Conservation (phyloP, 2,113 vertebrate genomes). For the Dicentrarchus labrax region DNA sequence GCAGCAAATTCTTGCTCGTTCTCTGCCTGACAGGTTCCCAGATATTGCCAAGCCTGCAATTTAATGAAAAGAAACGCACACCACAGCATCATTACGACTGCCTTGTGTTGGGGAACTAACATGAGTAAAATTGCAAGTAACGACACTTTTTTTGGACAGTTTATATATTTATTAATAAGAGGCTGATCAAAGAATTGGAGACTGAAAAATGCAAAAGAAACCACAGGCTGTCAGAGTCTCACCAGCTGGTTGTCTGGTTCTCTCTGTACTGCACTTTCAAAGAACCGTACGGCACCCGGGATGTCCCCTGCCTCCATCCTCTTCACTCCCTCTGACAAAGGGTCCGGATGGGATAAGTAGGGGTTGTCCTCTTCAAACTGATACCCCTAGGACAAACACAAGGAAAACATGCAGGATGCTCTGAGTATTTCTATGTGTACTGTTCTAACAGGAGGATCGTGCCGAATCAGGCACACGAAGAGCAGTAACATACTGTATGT, state of each 20-base stretch:
- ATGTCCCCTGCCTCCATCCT: constrained; percentile 94
- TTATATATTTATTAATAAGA: neutral
- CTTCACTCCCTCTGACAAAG: constrained; percentile 92
- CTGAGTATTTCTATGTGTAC: neutral
- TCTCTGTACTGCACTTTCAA: constrained; percentile 95
- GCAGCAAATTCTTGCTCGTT: constrained; percentile 97
- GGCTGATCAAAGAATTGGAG: neutral
- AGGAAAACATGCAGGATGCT: neutral
- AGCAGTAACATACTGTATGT: neutral
- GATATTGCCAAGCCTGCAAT: constrained; percentile 95
- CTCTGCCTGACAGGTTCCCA: constrained; percentile 98
- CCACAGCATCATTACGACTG: neutral
- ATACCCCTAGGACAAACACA: constrained; percentile 87
- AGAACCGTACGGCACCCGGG: constrained; percentile 94
- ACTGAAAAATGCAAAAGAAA: neutral
- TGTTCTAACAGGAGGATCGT: neutral
- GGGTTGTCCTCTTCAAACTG: constrained; percentile 99
- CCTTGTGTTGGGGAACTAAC: constrained; percentile 8
- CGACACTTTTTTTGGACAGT: neutral
- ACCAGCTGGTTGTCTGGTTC: constrained; percentile 96
- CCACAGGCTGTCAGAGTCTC: constrained; percentile 59
- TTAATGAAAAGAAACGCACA: neutral
- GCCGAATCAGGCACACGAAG: neutral
- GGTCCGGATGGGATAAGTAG: constrained; percentile 91
- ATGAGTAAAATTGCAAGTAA: neutral